Conservation (phyloP, 2,113 vertebrate genomes). For the Rhinopomastus cyanomelas region DNA sequence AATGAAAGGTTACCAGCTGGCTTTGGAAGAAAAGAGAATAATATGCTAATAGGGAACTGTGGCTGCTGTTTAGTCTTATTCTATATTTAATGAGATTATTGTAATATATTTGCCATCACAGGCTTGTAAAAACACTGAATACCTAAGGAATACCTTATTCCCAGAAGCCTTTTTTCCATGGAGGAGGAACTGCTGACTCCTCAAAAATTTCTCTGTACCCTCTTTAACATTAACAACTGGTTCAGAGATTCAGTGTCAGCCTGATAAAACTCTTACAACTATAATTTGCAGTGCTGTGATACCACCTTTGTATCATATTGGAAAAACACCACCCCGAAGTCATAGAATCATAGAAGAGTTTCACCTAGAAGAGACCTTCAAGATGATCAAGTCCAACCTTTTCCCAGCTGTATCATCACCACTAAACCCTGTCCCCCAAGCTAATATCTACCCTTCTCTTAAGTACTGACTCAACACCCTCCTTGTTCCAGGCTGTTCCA, state of each 20-base stretch:
- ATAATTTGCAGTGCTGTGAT: neutral
- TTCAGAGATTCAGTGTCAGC: neutral
- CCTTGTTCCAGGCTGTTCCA: no score
- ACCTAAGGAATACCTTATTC: neutral
- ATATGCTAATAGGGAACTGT: slow-evolving; percentile 26
- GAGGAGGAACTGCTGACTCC: neutral
- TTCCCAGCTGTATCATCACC: no score
- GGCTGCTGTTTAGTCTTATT: slow-evolving; percentile 51
- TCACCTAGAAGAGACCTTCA: no score
- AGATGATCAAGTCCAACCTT: no score
- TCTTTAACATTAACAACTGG: neutral
- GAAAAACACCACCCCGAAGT: neutral
- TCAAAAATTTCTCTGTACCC: neutral
- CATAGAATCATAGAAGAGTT: no score
- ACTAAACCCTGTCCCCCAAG: no score
- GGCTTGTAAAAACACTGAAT: neutral
- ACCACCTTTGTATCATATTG: neutral
- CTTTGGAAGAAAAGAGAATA: slow-evolving; percentile 32
- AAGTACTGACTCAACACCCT: no score
- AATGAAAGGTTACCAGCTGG: slow-evolving; percentile 57
- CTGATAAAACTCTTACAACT: neutral
- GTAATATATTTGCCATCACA: slow-evolving; percentile 5
- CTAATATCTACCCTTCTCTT: no score
- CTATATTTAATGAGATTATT: slow-evolving; percentile 63
- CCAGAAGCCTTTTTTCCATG: neutral